Evolutionary conservation across 2,888 invertebrate genomes (phyloP).

Genomic region (Horisme vitalbata): DNA sequence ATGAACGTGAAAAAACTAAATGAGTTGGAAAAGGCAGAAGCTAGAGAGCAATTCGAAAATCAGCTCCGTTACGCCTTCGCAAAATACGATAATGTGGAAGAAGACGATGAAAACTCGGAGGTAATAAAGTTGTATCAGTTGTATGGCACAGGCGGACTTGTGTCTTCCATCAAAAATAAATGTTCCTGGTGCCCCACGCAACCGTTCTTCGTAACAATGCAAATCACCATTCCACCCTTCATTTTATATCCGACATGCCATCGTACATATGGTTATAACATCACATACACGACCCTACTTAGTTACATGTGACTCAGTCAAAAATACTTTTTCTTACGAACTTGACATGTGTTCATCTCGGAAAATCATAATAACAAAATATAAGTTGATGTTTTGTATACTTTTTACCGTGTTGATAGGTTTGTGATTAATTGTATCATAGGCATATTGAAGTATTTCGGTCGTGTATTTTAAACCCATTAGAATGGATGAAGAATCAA

Average conservation of each 20-base stretch:
- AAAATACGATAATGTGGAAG: conserved; percentile 62
- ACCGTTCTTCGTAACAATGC: conserved; percentile 46
- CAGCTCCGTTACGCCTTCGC: conserved; percentile 69
- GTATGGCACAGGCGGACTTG: too few species aligned
- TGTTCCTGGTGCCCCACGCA: conserved; percentile 47
- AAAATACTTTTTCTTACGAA: conserved; percentile 55
- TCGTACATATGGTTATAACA: conserved; percentile 54
- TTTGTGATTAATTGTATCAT: neutral
- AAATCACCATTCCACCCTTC: conserved; percentile 49
- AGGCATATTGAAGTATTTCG: too few species aligned
- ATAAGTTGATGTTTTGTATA: neutral
- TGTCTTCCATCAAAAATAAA: conserved; percentile 14
- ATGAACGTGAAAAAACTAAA: conserved; percentile 42
- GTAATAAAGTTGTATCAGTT: conserved; percentile 42
- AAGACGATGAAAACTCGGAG: conserved; percentile 70
- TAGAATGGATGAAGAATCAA: conserved; percentile 42
- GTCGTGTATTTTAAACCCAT: conserved; percentile 1
- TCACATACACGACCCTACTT: conserved; percentile 44
- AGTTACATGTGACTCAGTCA: conserved; percentile 54
- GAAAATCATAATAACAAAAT: conserved; percentile 20
- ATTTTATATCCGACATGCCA: conserved; percentile 56
- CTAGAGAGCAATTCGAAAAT: conserved; percentile 71
- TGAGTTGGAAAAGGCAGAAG: conserved; percentile 61
- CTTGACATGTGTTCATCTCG: conserved; percentile 45
- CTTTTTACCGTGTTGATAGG: conserved; percentile 1